Evolutionary conservation across 2,113 vertebrate species (phyloP).

Genomic region (Bombycilla garrulus): DNA sequence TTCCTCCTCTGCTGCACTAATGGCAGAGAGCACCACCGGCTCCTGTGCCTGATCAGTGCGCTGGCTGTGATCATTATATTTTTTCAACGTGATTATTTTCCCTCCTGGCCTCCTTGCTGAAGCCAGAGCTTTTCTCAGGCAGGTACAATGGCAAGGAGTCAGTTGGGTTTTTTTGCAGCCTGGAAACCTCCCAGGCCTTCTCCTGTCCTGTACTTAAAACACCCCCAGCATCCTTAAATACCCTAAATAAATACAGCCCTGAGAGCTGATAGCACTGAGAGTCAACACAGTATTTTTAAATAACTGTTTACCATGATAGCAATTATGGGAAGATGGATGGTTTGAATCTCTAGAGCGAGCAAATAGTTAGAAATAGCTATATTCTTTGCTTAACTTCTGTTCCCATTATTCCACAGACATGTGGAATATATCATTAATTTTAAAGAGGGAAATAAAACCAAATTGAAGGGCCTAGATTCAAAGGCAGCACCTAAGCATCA

Average conservation of each 20-base stretch:
- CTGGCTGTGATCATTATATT: neutral
- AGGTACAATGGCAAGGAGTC: neutral
- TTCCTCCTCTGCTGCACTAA: neutral
- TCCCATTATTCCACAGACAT: constrained; percentile 4
- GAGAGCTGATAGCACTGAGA: neutral
- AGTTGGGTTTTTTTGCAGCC: neutral
- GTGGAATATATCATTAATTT: constrained; percentile 58
- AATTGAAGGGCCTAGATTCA: constrained; percentile 33
- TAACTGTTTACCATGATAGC: neutral
- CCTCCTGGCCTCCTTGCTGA: neutral
- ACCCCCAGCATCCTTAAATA: neutral
- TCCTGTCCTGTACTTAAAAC: neutral
- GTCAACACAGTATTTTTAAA: neutral
- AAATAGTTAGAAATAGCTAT: neutral
- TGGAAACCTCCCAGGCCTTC: neutral
- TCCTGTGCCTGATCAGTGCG: neutral
- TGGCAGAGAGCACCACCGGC: neutral
- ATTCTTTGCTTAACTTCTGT: constrained; percentile 25
- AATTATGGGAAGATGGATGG: constrained; percentile 33
- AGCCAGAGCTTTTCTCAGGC: neutral
- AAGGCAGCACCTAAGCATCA: constrained; percentile 16
- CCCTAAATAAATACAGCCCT: neutral
- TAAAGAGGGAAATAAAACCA: constrained; percentile 48
- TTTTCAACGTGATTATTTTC: neutral
- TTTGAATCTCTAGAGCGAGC: neutral